phyloP scores from a whole-genome alignment of 1,140 invertebrate species.

The Papilio polyxenes region DNA sequence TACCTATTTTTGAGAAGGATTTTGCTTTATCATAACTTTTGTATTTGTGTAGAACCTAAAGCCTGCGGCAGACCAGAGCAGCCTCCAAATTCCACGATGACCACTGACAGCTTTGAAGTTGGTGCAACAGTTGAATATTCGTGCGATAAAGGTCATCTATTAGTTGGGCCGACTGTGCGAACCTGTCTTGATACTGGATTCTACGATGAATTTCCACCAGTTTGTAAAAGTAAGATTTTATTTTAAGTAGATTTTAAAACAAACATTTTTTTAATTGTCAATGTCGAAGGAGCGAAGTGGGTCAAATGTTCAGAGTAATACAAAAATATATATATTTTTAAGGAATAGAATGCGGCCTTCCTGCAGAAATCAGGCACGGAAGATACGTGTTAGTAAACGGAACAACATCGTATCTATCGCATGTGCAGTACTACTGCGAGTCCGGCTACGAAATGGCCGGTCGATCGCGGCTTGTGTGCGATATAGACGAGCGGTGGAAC shows the following conservation, averaged over 20 bases:
- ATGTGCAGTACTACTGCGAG: constrained; percentile 91
- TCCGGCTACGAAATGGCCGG: constrained; percentile 92
- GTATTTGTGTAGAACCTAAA: constrained; percentile 86
- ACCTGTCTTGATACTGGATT: constrained; percentile 95
- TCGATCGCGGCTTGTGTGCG: constrained; percentile 90
- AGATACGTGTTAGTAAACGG: constrained; percentile 90
- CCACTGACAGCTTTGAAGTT: constrained; percentile 87
- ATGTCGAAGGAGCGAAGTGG: neutral
- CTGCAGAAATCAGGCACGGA: constrained; percentile 92
- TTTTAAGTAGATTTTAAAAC: neutral
- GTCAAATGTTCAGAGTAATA: neutral
- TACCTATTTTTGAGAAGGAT: neutral
- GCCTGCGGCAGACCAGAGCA: constrained; percentile 95
- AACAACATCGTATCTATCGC: constrained; percentile 91
- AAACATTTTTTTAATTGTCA: neutral
- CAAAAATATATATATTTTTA: constrained; percentile 42
- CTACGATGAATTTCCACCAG: constrained; percentile 95
- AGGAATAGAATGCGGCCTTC: constrained; percentile 95
- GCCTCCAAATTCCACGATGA: constrained; percentile 95
- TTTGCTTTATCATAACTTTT: neutral
- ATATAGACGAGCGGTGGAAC: constrained; percentile 96
- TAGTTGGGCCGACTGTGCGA: constrained; percentile 91
- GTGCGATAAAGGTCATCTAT: constrained; percentile 92
- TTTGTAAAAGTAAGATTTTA: constrained; percentile 91
- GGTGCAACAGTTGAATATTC: constrained; percentile 92